phyloP scores from a whole-genome alignment of 1,140 invertebrate genomes.

The Drosophila kurseongensis region DNA sequence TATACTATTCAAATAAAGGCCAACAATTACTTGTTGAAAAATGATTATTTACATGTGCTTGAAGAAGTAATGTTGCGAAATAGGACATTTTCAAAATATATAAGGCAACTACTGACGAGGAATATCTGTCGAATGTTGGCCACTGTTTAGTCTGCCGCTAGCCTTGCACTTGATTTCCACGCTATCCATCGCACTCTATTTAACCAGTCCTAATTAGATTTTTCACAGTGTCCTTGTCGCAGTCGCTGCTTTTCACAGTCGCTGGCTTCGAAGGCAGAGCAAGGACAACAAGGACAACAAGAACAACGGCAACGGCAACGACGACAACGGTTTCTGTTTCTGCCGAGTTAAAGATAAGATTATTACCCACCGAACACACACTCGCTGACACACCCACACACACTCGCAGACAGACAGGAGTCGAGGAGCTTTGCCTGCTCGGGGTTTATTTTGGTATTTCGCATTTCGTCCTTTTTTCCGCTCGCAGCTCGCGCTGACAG shows the following conservation, averaged over 20 bases:
- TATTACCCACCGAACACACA: slow-evolving; percentile 61
- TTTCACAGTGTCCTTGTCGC: slow-evolving; percentile 29
- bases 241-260: slow-evolving; percentile 66
- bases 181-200: background rate
- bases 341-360: slow-evolving; percentile 81
- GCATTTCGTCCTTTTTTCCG: slow-evolving; percentile 36
- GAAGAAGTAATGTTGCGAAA: no score
- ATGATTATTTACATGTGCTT: no score
- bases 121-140: no score
- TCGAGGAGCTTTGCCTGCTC: slow-evolving; percentile 31
- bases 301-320: slow-evolving; percentile 9
- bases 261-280: slow-evolving; percentile 52
- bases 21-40: no score
- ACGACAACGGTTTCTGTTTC: slow-evolving; percentile 74
- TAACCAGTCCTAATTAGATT: background rate
- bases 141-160: no score
- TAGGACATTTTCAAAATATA: no score
- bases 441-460: slow-evolving; percentile 74
- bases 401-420: slow-evolving; percentile 3
- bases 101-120: no score
- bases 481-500: slow-evolving; percentile 13
- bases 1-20: no score
- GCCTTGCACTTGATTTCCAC: background rate
- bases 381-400: slow-evolving; percentile 3
- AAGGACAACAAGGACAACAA: slow-evolving; percentile 8